Conservation (phyloP, 2,113 vertebrate species). For the Peromyscus leucopus region DNA sequence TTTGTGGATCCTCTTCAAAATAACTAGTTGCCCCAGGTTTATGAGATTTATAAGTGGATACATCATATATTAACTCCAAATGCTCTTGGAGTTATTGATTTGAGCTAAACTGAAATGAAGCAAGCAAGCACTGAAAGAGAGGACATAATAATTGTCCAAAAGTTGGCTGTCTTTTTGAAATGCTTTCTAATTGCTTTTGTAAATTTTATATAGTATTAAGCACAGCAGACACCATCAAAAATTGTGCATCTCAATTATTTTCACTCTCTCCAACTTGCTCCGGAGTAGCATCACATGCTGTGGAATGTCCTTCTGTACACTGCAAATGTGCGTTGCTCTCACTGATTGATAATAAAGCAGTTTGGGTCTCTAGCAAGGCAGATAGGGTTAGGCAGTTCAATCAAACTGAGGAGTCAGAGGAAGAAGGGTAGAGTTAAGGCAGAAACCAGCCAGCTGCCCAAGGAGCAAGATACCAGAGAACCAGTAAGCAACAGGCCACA, state of each 20-base stretch:
- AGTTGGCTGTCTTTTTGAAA: background rate
- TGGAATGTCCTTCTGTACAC: too few species aligned
- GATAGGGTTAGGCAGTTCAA: too few species aligned
- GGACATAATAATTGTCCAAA: background rate
- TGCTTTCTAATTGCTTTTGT: background rate
- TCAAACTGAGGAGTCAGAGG: too few species aligned
- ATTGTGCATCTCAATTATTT: conserved; percentile 41
- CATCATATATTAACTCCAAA: background rate
- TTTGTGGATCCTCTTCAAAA: background rate
- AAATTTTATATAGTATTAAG: conserved; percentile 34
- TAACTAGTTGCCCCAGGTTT: background rate
- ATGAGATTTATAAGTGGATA: background rate
- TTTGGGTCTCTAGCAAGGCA: too few species aligned
- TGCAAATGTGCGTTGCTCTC: too few species aligned
- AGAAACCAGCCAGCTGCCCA: too few species aligned
- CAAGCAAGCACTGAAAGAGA: background rate
- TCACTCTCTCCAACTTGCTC: background rate
- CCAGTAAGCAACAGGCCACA: too few species aligned
- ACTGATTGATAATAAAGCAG: too few species aligned
- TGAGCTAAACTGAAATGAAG: conserved; percentile 12
- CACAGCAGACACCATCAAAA: background rate
- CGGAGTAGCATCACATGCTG: background rate
- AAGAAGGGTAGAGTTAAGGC: too few species aligned
- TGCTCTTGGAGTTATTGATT: background rate
- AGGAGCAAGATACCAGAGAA: too few species aligned